phyloP scores from a whole-genome alignment of 2,113 vertebrate genomes.

The Ptychochromis oligacanthus region DNA sequence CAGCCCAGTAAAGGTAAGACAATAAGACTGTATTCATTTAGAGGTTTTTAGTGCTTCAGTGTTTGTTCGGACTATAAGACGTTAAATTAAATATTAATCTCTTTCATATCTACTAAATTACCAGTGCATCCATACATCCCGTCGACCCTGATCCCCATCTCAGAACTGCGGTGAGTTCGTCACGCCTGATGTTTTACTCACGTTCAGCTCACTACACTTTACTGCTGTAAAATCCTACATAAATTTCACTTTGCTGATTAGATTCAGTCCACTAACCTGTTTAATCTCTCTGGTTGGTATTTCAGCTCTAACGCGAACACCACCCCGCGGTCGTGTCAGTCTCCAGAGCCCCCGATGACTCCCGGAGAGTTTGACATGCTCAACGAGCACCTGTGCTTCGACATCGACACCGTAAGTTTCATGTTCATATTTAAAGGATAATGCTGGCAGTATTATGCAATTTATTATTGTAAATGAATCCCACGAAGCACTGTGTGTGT shows the following conservation, averaged over 20 bases:
- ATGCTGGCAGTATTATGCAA: not conserved
- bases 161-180: conserved; percentile 88
- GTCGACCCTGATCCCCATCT: conserved; percentile 92
- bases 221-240: not conserved
- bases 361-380: conserved; percentile 93
- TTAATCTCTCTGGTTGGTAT: not conserved
- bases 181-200: not conserved
- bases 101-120: conserved; percentile 20
- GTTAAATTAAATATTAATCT: not conserved
- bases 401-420: conserved; percentile 88
- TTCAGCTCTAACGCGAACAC: conserved; percentile 75
- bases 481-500: not conserved
- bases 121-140: conserved; percentile 86
- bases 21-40: not conserved
- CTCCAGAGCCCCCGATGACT: conserved; percentile 94
- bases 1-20: conserved; percentile 88
- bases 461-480: not conserved
- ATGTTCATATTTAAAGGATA: not conserved
- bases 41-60: not conserved
- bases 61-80: not conserved
- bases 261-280: not conserved
- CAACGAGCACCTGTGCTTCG: conserved; percentile 88
- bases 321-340: conserved; percentile 81
- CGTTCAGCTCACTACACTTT: not conserved
- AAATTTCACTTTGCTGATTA: not conserved